Conservation (phyloP, 2,113 vertebrate genomes). For the Odocoileus hemionus region DNA sequence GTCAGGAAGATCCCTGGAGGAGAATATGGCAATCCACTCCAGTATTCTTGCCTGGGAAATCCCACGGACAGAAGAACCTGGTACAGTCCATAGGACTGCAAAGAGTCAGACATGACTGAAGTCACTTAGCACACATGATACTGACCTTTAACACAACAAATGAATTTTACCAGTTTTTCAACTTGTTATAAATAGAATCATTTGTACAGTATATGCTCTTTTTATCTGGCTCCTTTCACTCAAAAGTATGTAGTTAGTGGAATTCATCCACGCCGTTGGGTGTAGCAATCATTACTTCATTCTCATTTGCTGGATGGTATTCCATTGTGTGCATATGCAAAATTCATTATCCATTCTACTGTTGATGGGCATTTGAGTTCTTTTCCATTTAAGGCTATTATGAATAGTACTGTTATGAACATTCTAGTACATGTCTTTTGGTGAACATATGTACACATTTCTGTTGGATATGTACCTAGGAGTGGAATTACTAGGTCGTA, state of each 20-base stretch:
- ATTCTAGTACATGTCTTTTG: neutral
- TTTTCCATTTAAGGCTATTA: neutral
- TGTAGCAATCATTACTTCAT: neutral
- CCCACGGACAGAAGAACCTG: neutral
- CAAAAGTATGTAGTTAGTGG: neutral
- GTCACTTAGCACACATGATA: neutral
- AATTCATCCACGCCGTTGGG: neutral
- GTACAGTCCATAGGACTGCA: neutral
- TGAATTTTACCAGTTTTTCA: neutral
- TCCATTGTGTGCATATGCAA: neutral
- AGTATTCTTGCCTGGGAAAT: neutral
- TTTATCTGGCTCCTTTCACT: neutral
- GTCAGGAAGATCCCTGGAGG: neutral
- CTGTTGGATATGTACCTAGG: neutral
- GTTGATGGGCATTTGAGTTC: neutral
- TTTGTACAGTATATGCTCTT: neutral
- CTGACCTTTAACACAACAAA: slow-evolving; percentile 4
- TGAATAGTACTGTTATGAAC: neutral
- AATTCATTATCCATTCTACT: neutral
- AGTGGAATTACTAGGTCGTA: neutral
- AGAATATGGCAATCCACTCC: neutral
- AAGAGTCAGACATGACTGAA: neutral
- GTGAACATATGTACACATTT: slow-evolving; percentile 1
- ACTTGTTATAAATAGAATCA: neutral
- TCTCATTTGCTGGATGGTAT: neutral